Conservation (phyloP, 1,140 invertebrate genomes). For the Theocolax elegans region DNA sequence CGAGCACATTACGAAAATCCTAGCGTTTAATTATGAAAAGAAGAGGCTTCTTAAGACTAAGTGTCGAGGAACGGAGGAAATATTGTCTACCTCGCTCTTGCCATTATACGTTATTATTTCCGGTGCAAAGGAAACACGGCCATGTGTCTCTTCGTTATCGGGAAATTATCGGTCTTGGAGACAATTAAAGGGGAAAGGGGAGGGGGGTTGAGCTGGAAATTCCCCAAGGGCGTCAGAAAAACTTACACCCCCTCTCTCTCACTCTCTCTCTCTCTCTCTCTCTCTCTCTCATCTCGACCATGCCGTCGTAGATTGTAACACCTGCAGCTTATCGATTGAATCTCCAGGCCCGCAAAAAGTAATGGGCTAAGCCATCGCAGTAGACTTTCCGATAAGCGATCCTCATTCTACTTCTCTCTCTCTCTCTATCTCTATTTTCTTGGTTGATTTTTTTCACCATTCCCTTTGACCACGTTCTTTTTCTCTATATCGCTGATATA, state of each 20-base stretch:
- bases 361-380: slow-evolving; percentile 24
- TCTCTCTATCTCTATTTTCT: not conserved
- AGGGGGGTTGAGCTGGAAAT: not conserved
- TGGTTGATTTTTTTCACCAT: not conserved
- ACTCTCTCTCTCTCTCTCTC: no score
- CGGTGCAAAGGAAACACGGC: not conserved
- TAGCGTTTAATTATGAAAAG: no score
- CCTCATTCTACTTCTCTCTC: not conserved
- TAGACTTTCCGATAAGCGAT: slow-evolving; percentile 37
- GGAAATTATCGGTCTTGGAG: slow-evolving; percentile 23
- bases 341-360: slow-evolving; percentile 28
- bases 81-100: not conserved
- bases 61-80: not conserved
- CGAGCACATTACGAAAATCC: no score
- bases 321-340: slow-evolving; percentile 40
- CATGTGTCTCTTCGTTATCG: slow-evolving; percentile 20
- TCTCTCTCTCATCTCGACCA: no score
- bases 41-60: no score
- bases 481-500: not conserved
- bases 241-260: no score
- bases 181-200: slow-evolving; percentile 21
- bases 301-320: slow-evolving; percentile 31
- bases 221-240: no score
- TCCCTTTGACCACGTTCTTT: no score
- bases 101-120: not conserved